phyloP scores from a whole-genome alignment of 2,113 vertebrate genomes.

The Triplophysa dalaica region DNA sequence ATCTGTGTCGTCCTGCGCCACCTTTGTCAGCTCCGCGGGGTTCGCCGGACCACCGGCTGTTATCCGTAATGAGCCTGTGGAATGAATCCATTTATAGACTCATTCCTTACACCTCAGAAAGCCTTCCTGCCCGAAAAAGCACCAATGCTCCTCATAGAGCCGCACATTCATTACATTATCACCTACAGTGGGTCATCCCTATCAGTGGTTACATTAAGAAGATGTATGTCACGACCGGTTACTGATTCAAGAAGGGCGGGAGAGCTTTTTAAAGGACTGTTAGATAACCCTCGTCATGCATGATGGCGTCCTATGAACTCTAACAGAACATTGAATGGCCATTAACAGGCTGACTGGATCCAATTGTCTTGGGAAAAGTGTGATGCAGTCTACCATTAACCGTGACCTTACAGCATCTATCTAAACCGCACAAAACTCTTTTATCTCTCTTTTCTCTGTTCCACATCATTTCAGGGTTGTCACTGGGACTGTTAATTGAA shows the following conservation, averaged over 20 bases:
- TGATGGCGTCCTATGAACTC: neutral
- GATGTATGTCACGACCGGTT: neutral
- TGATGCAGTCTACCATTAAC: constrained; percentile 25
- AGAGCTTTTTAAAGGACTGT: neutral
- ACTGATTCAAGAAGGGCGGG: neutral
- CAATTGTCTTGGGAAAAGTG: constrained; percentile 27
- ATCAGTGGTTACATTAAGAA: neutral
- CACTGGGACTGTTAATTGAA: neutral
- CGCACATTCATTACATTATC: constrained; percentile 9
- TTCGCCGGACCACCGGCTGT: constrained; percentile 18
- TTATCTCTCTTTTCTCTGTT: neutral
- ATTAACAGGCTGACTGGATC: constrained; percentile 25
- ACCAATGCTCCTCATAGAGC: neutral
- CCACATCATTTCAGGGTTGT: neutral
- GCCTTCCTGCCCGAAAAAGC: neutral
- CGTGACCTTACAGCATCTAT: neutral
- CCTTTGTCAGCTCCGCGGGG: constrained; percentile 20
- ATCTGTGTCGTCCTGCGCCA: constrained; percentile 8
- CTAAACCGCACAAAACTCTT: neutral
- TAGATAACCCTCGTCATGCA: neutral
- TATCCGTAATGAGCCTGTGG: constrained; percentile 40
- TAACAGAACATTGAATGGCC: constrained; percentile 28
- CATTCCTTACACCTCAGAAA: neutral
- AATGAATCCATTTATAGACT: constrained; percentile 38
- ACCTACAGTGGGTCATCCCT: neutral